Percentiles rank a stretch among this genome's conserved stretches.
Evolutionary conservation across 2,797 vertebrate genomes (phyloP).

Genomic region (Sorex maritimensis): DNA sequence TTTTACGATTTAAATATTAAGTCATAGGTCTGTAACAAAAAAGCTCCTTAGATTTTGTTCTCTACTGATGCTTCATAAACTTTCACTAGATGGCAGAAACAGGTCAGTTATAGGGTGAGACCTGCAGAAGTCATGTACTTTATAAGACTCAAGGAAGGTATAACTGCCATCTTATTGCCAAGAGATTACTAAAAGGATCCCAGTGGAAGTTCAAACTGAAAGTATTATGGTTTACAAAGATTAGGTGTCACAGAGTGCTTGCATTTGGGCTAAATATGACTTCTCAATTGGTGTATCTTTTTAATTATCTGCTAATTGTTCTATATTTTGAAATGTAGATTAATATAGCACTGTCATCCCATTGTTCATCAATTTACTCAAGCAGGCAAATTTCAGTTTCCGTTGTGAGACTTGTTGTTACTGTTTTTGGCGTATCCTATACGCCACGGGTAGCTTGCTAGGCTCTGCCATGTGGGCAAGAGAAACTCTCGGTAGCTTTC

Average conservation of each 20-base stretch:
- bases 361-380: too few relatives aligned
- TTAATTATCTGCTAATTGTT: background rate
- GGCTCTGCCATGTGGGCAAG: too few relatives aligned
- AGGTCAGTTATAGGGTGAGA: background rate
- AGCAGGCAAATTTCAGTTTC: too few relatives aligned
- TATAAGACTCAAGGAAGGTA: background rate
- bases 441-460: too few relatives aligned
- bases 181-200: background rate
- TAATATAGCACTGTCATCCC: background rate
- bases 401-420: too few relatives aligned
- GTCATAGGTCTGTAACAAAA: background rate
- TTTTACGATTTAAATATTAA: constrained; percentile 1
- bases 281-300: background rate
- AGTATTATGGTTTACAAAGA: background rate
- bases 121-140: background rate
- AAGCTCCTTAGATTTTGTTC: background rate
- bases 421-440: too few relatives aligned
- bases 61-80: background rate
- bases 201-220: background rate
- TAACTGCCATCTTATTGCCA: background rate
- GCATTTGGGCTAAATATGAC: background rate
- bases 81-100: constrained; percentile 72
- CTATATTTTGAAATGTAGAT: background rate
- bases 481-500: too few relatives aligned
- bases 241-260: background rate